These are phyloP conservation scores for Anolis apletophallus DNA, from an alignment of 2,797 vertebrate genomes.

Conservation along the genomic window DNA sequence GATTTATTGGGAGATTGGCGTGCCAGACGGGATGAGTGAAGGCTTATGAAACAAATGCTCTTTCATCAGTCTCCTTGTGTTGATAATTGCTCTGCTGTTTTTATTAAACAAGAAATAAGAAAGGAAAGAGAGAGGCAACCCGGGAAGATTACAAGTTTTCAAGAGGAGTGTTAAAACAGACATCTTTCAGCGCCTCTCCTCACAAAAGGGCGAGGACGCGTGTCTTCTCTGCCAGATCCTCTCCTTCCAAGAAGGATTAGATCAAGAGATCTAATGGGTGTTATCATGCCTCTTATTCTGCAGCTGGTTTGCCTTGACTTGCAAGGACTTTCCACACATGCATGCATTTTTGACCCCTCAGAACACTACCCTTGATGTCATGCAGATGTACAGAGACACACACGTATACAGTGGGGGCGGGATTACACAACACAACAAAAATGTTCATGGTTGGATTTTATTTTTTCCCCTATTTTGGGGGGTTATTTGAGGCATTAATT, in stretches of 20 bases:
- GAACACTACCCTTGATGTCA: too few relatives aligned
- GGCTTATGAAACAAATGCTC: not conserved
- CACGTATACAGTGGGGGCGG: too few relatives aligned
- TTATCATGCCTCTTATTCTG: not conserved
- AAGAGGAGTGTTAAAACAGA: not conserved
- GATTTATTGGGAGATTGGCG: slow-evolving; percentile 47
- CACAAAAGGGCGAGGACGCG: not conserved
- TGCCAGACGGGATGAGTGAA: not conserved
- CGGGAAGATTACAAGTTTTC: not conserved
- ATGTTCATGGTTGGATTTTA: too few relatives aligned
- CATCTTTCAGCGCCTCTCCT: not conserved
- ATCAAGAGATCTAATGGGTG: not conserved
- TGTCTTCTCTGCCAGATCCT: too few relatives aligned
- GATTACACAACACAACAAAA: too few relatives aligned
- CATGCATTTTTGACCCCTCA: too few relatives aligned
- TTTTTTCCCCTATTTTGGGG: too few relatives aligned
- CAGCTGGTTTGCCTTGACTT: not conserved
- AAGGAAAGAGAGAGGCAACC: not conserved
- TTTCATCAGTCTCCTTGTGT: not conserved
- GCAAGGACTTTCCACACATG: too few relatives aligned
- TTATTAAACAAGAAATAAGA: not conserved
- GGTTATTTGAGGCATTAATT: too few relatives aligned
- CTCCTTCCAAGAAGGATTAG: not conserved
- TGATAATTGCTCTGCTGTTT: not conserved
- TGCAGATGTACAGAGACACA: too few relatives aligned